Percentiles rank a stretch among this genome's conserved stretches.
Evolutionary conservation across 2,888 invertebrate genomes (phyloP).

Genomic region (Andrena flavipes): DNA sequence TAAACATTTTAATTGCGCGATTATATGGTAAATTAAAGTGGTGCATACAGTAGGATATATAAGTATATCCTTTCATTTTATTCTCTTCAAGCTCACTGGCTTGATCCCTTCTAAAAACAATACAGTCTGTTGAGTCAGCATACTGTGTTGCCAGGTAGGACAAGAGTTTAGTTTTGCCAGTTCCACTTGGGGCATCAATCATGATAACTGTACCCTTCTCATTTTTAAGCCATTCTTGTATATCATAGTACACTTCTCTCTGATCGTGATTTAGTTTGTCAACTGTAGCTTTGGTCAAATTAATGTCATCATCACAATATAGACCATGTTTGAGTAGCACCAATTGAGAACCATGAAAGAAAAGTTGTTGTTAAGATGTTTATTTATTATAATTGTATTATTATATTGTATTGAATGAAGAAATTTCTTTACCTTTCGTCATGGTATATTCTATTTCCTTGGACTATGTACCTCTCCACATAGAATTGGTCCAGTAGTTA

Average conservation of each 20-base stretch:
- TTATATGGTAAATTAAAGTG: not conserved
- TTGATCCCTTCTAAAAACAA: conserved; percentile 30
- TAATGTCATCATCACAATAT: not conserved
- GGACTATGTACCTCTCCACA: not conserved
- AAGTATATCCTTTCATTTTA: not conserved
- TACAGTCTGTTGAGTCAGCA: fast-evolving
- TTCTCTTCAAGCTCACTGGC: conserved; percentile 13
- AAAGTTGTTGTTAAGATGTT: not conserved
- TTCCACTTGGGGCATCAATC: conserved; percentile 24
- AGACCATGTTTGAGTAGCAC: not conserved
- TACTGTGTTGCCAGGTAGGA: not conserved
- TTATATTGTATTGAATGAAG: not conserved
- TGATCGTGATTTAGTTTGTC: not conserved
- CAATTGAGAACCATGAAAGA: conserved; percentile 5
- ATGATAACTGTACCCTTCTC: not conserved
- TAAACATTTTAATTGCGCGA: not conserved
- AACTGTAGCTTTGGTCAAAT: not conserved
- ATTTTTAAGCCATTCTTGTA: not conserved
- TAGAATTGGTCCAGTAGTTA: not conserved
- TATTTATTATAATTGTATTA: not conserved
- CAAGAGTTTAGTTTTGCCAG: conserved; percentile 35
- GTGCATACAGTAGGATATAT: conserved; percentile 24
- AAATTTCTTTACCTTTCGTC: conserved; percentile 3
- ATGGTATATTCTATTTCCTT: not conserved
- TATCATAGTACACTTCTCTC: not conserved